Percentiles rank a stretch among this genome's conserved stretches.
These are phyloP conservation scores for Cosmorhoe ocellata DNA, from an alignment of 2,888 invertebrate genomes.

Conservation along the genomic window DNA sequence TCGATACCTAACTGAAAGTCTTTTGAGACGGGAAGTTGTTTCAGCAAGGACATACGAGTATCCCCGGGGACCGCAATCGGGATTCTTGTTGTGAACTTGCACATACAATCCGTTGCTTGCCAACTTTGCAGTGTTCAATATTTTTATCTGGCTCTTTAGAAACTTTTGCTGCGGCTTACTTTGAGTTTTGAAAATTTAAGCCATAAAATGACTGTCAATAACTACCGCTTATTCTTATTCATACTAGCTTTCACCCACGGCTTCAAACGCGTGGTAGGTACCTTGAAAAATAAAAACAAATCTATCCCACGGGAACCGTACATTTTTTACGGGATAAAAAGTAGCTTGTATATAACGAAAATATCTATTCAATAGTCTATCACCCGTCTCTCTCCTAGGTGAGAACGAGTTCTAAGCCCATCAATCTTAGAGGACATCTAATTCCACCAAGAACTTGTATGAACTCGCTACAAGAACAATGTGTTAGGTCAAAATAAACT, in stretches of 20 bases:
- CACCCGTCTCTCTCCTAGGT: constrained; percentile 24
- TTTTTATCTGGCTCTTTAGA: constrained; percentile 8
- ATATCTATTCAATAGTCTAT: constrained; percentile 30
- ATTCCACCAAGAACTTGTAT: constrained; percentile 35
- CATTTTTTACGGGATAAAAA: no score
- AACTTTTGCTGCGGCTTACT: not conserved
- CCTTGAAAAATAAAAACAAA: no score
- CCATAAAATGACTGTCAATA: no score
- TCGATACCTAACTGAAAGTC: constrained; percentile 12
- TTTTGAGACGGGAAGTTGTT: constrained; percentile 15
- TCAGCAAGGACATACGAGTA: constrained; percentile 9
- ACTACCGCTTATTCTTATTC: no score
- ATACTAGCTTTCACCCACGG: no score
- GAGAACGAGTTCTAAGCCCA: constrained; percentile 38
- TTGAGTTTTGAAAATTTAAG: not conserved
- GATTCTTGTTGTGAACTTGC: constrained; percentile 16
- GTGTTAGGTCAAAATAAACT: constrained; percentile 3
- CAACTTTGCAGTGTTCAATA: constrained; percentile 19
- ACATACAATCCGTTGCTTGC: constrained; percentile 16
- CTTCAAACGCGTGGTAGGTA: no score
- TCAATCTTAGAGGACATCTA: constrained; percentile 51
- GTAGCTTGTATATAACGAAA: no score
- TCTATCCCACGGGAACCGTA: no score
- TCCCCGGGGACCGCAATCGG: constrained; percentile 15
- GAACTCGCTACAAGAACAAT: constrained; percentile 16